A percentile compares a stretch with the other conserved stretches of the same genome.
phyloP scores from a whole-genome alignment of 1,140 invertebrate species.

The Leptestheria dahalacensis region DNA sequence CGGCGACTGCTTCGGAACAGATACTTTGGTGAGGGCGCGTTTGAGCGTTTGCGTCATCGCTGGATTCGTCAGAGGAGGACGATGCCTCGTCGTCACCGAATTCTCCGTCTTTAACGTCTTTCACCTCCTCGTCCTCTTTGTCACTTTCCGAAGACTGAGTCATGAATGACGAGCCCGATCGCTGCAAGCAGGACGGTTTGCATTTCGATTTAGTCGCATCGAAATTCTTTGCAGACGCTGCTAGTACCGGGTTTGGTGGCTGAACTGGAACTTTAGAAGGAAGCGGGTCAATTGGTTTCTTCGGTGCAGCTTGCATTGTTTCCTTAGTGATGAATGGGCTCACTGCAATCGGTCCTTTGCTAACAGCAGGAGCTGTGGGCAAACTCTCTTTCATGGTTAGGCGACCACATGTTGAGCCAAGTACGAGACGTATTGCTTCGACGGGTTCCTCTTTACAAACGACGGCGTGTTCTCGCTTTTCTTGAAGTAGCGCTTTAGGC shows the following conservation, averaged over 20 bases:
- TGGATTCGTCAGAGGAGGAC: not conserved
- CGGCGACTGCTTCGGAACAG: not conserved
- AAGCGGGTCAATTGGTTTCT: not conserved
- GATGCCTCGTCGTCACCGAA: slow-evolving; percentile 9
- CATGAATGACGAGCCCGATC: not conserved
- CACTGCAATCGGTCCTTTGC: too few relatives aligned
- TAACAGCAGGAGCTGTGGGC: too few relatives aligned
- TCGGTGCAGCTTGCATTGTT: not conserved
- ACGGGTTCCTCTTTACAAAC: too few relatives aligned
- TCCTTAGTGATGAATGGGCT: too few relatives aligned
- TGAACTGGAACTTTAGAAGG: not conserved
- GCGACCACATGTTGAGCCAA: too few relatives aligned
- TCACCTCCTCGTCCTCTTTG: not conserved
- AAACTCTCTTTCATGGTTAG: too few relatives aligned
- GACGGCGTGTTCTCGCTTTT: too few relatives aligned
- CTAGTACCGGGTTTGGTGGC: not conserved
- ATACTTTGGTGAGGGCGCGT: not conserved
- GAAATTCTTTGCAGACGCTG: too few relatives aligned
- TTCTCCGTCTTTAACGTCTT: not conserved
- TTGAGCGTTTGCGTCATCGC: not conserved
- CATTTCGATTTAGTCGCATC: not conserved
- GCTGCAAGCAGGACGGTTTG: not conserved
- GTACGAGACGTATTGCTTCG: too few relatives aligned
- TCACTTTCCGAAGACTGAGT: slow-evolving; percentile 1
- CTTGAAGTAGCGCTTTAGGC: too few relatives aligned